phyloP scores from a whole-genome alignment of 2,797 vertebrate genomes.

The Oreortyx pictus region DNA sequence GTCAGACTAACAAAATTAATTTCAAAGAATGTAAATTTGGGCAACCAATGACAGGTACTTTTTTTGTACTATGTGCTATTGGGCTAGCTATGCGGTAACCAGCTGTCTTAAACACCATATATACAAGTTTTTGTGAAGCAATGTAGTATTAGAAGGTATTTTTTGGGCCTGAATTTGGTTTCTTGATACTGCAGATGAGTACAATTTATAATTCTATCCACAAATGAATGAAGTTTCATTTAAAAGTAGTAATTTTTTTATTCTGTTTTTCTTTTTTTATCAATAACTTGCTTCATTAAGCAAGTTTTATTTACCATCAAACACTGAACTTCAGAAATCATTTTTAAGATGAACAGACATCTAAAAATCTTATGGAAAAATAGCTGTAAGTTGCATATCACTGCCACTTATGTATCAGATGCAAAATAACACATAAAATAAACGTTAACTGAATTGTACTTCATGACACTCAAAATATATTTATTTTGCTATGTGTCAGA shows the following conservation, averaged over 20 bases:
- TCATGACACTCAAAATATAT: not conserved
- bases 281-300: not conserved
- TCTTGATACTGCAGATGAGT: not conserved
- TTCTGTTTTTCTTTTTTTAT: not conserved
- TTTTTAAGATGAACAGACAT: not conserved
- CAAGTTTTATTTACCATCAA: not conserved
- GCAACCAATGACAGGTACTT: no score
- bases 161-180: not conserved
- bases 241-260: not conserved
- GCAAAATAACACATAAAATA: no score
- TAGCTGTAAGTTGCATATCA: not conserved
- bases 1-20: not conserved
- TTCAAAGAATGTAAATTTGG: no score
- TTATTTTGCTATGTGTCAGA: slow-evolving; percentile 25
- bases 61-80: not conserved
- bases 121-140: not conserved
- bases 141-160: not conserved
- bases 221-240: not conserved
- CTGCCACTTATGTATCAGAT: no score
- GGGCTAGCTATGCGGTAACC: not conserved
- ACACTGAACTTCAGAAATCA: not conserved
- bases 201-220: not conserved
- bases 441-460: not conserved
- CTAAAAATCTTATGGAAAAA: not conserved
- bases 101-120: not conserved